phyloP scores from a whole-genome alignment of 2,888 invertebrate genomes.

The Drosophila cracens region DNA sequence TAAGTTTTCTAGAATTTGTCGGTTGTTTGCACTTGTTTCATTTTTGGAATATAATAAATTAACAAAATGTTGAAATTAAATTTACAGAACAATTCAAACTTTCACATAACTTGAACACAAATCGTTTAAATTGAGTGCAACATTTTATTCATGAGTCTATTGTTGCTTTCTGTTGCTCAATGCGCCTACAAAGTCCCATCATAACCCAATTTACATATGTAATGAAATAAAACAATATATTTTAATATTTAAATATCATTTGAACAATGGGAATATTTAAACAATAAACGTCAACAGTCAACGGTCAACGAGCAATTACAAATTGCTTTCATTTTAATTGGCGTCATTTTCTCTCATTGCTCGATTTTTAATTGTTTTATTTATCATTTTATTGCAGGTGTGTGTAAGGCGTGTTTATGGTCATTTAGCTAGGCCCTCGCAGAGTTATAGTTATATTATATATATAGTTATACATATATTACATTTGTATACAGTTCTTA shows the following conservation, averaged over 20 bases:
- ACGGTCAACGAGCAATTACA: conserved; percentile 3
- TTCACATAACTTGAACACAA: background rate
- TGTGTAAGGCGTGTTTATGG: background rate
- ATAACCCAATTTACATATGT: conserved; percentile 36
- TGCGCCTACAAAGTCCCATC: background rate
- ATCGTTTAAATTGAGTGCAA: background rate
- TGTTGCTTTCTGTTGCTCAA: background rate
- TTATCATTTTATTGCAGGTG: background rate
- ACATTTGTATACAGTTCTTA: background rate
- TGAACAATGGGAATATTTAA: conserved; percentile 41
- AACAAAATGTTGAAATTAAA: background rate
- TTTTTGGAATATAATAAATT: background rate
- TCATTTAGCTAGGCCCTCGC: conserved; percentile 18
- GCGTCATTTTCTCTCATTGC: background rate
- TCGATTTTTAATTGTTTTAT: conserved; percentile 11
- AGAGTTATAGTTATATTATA: conserved; percentile 7
- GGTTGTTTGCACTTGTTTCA: background rate
- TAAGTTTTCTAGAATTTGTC: background rate
- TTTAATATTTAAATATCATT: conserved; percentile 59
- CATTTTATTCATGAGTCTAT: background rate
- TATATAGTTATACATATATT: background rate
- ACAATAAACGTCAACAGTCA: conserved; percentile 32
- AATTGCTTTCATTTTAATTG: conserved; percentile 13
- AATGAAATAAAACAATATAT: conserved; percentile 50
- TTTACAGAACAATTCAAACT: background rate